Evolutionary conservation across 2,888 invertebrate genomes (phyloP), one percentile per base, ranked within the genome.

Genomic region (Cataglyphis albicans): DNA sequence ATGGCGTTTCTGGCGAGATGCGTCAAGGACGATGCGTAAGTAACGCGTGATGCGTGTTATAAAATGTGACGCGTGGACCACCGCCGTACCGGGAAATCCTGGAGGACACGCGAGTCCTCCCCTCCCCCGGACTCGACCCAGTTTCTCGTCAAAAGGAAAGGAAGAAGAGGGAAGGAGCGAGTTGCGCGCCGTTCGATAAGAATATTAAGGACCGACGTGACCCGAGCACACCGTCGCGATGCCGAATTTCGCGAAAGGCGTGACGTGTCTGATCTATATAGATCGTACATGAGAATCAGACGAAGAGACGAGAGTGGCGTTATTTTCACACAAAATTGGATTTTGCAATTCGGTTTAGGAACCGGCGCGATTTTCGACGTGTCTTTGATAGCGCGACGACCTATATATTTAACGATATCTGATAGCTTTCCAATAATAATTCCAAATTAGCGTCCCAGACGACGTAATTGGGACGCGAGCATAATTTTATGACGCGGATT

Each of bases 181-280:
- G 44, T 15, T n/a, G 41, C 41, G 29, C 35, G 44, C 44, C 63
- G 70, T 85, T 83, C 87, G 88, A 86, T 87, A 88, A 82, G 85
- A 84, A 86, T 87, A 87, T 90, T 87, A 87, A 86, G 89, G 85
- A 89, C 83, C 84, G 86, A 88, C 86, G 85, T 83, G 88, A 86
- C 82, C 85, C 74, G 84, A 52, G 59, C 68, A 82, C 81, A 44
- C 64, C 67, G 35, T 61, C n/a, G 44, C 18, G 44, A 15, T 5
- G 70, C 68, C 55, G 70, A 68, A 68, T 57, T 35, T 68, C 64
- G 55, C 63, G 81, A 63, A 84, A 82, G 68, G 59, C 15, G 32
- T 41, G 41, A 48, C 41, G 52, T 59, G 35, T 70, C 57, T 80
- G 78, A 78, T 67, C 68, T 12, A 78, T 78, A 78, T 78, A 78